Base-by-base conservation (phyloP, 2,888 invertebrate species). In the Melitaea athalia region DNA sequence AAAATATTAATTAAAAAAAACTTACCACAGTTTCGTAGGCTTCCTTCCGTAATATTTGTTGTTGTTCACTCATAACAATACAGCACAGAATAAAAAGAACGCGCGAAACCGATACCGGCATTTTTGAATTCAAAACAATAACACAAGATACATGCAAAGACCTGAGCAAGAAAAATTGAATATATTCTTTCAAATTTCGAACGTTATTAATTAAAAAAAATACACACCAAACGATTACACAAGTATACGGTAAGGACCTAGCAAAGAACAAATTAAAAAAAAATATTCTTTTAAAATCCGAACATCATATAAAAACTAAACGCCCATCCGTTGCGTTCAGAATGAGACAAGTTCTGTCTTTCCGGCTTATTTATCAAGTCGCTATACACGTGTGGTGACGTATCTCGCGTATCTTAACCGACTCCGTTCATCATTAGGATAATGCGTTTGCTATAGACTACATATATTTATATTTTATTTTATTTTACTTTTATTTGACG, bases 11-110 rank as follows among this genome's bases (percentile, higher is more conserved):
- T n/a, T n/a, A n/a, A n/a, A 49, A 49, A 15, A 38, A 6, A 68
- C 85, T 84, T 68, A 86, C 87, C 79, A 81, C 81, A 11, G 84
- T 77, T 31, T 77, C 77, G 53, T 78, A 80, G 5, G 77, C 78
- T 38, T 83, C 80, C 67, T 81, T 83, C 62, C 71, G 76, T 66
- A 80, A 67, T 15, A 49, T 24, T 12, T 70, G 49, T 69, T 81
- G 81, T 0, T 76, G 74, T 42, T 79, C 78, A 65, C 80, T 68
- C 71, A 63, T 62, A 68, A 72, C 67, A 72, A 77, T 69, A 72
- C 76, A 72, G 70, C 81, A 79, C 64, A 78, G 64, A 62, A 77
- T 59, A 24, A 78, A 66, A 61, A 72, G 67, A 52, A 67, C 38
- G 45, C 49, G 66, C 42, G 42, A 24, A 49, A 66, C 14, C 14